Evolutionary conservation across 1,140 invertebrate species (phyloP).

Genomic region (Drosophila rhopaloa): DNA sequence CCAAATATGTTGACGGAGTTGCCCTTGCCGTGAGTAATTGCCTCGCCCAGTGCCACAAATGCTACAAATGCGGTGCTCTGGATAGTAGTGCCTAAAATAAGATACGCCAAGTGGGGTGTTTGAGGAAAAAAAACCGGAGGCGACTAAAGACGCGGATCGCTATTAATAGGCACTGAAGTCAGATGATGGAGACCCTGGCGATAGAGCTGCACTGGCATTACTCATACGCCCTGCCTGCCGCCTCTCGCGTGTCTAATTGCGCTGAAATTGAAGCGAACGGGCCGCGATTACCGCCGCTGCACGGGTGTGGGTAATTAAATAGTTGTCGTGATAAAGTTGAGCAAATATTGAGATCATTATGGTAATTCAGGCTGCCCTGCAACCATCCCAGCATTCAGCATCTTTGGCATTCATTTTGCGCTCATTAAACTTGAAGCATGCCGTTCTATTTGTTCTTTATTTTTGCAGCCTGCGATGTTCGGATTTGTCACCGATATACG

Average conservation of each 20-base stretch:
- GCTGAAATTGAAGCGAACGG: conserved; percentile 35
- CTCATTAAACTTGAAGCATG: conserved; percentile 71
- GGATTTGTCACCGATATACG: conserved; percentile 63
- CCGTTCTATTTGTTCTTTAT: conserved; percentile 6
- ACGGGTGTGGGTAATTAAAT: conserved; percentile 74
- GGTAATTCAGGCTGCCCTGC: conserved; percentile 66
- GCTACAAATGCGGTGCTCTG: conserved; percentile 14
- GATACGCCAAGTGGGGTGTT: conserved; percentile 21
- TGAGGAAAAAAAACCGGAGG: conserved; percentile 4
- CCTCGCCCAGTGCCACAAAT: conserved; percentile 44
- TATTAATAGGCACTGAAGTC: conserved; percentile 77
- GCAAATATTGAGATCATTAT: conserved; percentile 83
- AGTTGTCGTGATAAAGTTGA: conserved; percentile 76
- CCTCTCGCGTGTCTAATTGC: conserved; percentile 77
- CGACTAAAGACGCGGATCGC: conserved; percentile 42
- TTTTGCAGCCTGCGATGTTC: conserved; percentile 9
- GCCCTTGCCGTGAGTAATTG: conserved; percentile 78
- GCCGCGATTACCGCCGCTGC: conserved; percentile 23
- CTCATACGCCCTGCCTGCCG: conserved; percentile 75
- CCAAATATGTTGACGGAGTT: conserved; percentile 34
- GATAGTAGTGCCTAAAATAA: conserved; percentile 56
- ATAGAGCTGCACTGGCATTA: conserved; percentile 65
- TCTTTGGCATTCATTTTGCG: conserved; percentile 66
- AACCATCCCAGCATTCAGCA: conserved; percentile 35
- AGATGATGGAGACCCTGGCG: conserved; percentile 32